A percentile compares a stretch with the other conserved stretches of the same genome.
These are phyloP conservation scores for Laticauda laticaudata DNA, from an alignment of 2,113 vertebrate genomes.

Conservation along the genomic window DNA sequence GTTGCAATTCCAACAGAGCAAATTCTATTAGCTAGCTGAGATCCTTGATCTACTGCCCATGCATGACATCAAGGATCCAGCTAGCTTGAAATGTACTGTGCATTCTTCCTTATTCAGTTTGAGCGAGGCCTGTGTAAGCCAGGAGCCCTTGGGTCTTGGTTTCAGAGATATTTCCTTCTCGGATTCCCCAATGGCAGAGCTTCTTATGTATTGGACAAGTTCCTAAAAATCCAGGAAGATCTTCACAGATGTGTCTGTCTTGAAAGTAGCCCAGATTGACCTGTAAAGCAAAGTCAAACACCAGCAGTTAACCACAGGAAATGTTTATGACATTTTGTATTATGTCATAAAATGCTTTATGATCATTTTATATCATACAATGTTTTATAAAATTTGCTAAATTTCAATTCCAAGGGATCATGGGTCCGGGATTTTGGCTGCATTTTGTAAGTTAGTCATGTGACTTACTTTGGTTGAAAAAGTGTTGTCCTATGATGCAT, in stretches of 20 bases:
- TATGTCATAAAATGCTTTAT: neutral
- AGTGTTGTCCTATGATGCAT: neutral
- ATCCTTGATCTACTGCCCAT: neutral
- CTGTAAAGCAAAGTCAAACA: neutral
- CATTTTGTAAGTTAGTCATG: neutral
- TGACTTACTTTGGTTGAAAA: neutral
- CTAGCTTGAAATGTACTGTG: neutral
- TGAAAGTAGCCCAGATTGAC: neutral
- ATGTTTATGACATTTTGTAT: neutral
- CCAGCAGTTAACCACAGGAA: neutral
- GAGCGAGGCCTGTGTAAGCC: neutral
- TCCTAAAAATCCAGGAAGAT: neutral
- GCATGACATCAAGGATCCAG: neutral
- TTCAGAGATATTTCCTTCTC: too few relatives aligned
- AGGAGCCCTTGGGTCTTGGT: too few relatives aligned
- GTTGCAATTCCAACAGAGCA: neutral
- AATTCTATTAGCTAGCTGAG: neutral
- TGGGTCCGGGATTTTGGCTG: neutral
- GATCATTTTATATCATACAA: neutral
- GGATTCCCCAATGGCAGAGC: neutral
- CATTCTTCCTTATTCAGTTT: neutral
- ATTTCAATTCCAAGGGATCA: neutral
- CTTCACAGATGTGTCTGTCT: neutral
- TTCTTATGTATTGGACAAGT: neutral
- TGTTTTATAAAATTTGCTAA: neutral